phyloP scores from a whole-genome alignment of 2,888 invertebrate genomes.

The Morpho helenor region DNA sequence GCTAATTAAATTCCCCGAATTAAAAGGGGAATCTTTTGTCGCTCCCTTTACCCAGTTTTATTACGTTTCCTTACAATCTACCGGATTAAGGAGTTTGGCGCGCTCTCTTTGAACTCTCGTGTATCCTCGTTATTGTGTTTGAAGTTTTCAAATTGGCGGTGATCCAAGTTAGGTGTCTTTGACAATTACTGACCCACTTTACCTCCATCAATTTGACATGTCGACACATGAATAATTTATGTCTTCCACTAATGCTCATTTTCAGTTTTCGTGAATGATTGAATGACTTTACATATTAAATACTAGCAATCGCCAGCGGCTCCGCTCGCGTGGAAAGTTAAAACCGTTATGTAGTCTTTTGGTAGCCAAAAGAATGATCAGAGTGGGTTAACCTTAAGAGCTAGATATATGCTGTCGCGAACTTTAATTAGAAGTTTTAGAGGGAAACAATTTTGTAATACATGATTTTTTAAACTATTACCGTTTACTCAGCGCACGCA shows the following conservation, averaged over 20 bases:
- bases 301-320: too few species aligned
- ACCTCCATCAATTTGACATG: constrained; percentile 6
- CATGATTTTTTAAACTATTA: too few species aligned
- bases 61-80: constrained; percentile 5
- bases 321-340: too few species aligned
- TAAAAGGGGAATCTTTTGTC: neutral
- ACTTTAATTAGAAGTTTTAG: too few species aligned
- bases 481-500: too few species aligned
- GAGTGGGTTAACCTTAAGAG: too few species aligned
- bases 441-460: too few species aligned
- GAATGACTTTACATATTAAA: too few species aligned
- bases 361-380: too few species aligned
- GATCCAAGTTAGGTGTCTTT: constrained; percentile 13
- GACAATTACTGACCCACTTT: constrained; percentile 11
- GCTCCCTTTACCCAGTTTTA: neutral
- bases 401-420: too few species aligned
- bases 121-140: constrained; percentile 2
- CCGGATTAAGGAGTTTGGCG: constrained; percentile 3
- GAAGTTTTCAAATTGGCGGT: constrained; percentile 7
- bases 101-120: constrained; percentile 1
- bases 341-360: too few species aligned
- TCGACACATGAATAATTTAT: too few species aligned
- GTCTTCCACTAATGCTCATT: neutral
- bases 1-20: neutral
- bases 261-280: neutral